Evolutionary conservation across 2,113 vertebrate genomes (phyloP), one percentile per base, ranked within the genome.

Genomic region (Sceloporus undulatus): DNA sequence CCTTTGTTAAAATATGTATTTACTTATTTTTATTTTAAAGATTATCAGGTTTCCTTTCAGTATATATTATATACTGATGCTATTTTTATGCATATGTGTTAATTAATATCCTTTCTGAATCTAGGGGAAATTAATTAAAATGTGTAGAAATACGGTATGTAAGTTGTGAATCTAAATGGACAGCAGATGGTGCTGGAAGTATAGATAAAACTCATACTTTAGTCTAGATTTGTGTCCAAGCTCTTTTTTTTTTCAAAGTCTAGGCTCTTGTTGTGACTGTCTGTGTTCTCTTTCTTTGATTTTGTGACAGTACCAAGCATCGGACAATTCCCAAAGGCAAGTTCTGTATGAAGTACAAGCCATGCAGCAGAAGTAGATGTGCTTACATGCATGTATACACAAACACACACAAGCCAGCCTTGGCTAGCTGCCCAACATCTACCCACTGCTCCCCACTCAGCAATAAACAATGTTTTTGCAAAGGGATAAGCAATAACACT

Each of bases 141-240:
- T 16, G 16, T 62, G 59, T 62, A 62, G 59, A 85, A 40, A 62
- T 40, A 34, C 34, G 34, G 34, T 34, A 38, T 23, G 4, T 21
- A 27, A 42, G 34, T 5, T 82, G 54, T n/a, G 79, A 75, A 87
- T 48, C 71, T 18, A 73, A 9, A 40, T 56, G 29, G 79, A 82
- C 70, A 74, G 79, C 70, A 87, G 70, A 80, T 73, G 79, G 86
- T 48, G 54, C 79, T 75, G 29, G 54, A 75, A 87, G 79, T 34
- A 82, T 82, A 75, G 27, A 18, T 23, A 74, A n/a, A 62, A n/a
- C 21, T 19, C 40, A 16, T 40, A 5, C 16, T 68, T 68, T 40
- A 29, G 13, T 48, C 62, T 34, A 34, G 21, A 59, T 79, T 66
- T 68, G 48, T 78, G 16, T 52, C 75, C 27, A 68, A 14, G 1